Evolutionary conservation across 2,888 invertebrate genomes (phyloP), one percentile per base, ranked within the genome.

Genomic region (Xestia sexstrigata): DNA sequence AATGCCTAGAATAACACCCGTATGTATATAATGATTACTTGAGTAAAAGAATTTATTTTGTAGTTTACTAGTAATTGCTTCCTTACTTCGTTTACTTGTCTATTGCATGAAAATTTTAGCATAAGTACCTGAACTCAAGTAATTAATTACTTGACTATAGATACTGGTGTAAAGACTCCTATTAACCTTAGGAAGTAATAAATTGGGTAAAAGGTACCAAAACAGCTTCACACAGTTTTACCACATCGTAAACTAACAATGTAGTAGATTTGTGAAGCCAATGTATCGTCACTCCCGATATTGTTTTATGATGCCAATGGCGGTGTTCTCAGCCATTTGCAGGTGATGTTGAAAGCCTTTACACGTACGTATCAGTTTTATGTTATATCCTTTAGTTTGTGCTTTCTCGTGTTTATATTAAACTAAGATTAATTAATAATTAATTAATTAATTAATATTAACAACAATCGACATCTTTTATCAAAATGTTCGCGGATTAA

Each of bases 321-420:
- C 20, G 39, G 58, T 47, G 15, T 66, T 63, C 42, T 55, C 30
- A 42, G 70, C 52, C 20, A 55, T 80, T 74, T n/a, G n/a, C 70
- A 60, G 70, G 69, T 66, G 45, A 69, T 49, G 63, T 35, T 84
- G 65, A 84, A 67, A 83, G 84, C 69, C 81, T 84, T 84, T 66
- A 63, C 35, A 70, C 70, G 42, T 58, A 67, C 58, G n/a, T 65
- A 82, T 60, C 63, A 67, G 39, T 71, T 30, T 60, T 49, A 49
- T 62, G 52, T 62, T 47, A 47, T 52, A 8, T 42, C 23, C 23
- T 65, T 69, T 71, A 70, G 74, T 58, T 55, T 45, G 4, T 35
- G 58, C 42, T 58, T 82, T 63, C 65, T n/a, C 8, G 42, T 67
- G 45, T 35, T 62, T 58, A 71, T 30, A 7, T 42, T 42, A 15